These are phyloP conservation scores for Etheostoma perlongum DNA, from an alignment of 2,797 vertebrate genomes.

Conservation along the genomic window DNA sequence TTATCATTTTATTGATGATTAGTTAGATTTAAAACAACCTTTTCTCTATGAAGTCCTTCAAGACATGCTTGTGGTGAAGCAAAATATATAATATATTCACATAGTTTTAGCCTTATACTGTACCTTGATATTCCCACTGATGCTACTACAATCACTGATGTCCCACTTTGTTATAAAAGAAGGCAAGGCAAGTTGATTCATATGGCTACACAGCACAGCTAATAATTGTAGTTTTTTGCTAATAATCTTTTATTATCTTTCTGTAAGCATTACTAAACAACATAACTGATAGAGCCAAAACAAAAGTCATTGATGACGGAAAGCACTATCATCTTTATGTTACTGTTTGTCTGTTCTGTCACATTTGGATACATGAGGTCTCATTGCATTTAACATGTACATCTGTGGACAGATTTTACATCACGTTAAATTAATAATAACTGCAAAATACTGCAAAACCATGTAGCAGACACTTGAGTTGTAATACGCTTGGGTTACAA, in stretches of 20 bases:
- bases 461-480: conserved; percentile 33
- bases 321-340: neutral
- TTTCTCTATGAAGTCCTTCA: conserved; percentile 11
- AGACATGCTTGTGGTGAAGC: conserved; percentile 26
- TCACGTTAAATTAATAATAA: conserved; percentile 54
- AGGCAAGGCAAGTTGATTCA: too few species aligned
- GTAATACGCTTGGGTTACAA: conserved; percentile 48
- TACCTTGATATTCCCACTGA: conserved; percentile 5
- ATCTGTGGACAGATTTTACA: conserved; percentile 40
- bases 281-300: conserved; percentile 19
- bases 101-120: neutral
- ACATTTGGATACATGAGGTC: conserved; percentile 32
- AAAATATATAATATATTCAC: neutral
- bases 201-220: neutral
- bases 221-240: neutral
- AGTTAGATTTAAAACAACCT: conserved; percentile 14
- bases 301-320: conserved; percentile 9
- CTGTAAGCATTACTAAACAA: neutral
- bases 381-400: conserved; percentile 25
- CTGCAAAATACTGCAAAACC: conserved; percentile 51
- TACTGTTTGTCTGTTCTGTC: conserved; percentile 24
- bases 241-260: neutral
- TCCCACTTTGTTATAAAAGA: neutral
- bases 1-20: conserved; percentile 4
- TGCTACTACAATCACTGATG: neutral